Base-by-base conservation (phyloP, 2,888 invertebrate genomes). In the Calameuta filiformis region DNA sequence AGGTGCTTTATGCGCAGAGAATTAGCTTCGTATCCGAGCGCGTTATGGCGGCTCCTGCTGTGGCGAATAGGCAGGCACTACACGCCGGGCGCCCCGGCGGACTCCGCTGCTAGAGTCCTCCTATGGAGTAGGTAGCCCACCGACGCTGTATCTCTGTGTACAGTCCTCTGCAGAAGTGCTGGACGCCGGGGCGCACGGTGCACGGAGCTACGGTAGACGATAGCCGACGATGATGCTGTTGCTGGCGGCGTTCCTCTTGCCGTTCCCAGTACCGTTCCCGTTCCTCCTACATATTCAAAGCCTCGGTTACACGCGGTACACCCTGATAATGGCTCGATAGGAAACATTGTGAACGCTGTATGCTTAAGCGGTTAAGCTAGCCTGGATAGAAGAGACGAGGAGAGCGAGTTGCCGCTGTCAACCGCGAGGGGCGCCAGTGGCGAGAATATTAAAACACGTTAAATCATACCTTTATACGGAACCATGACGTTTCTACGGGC, bases 1-100 rank as follows among this genome's bases (percentile, higher is more conserved):
- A 78, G 81, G 80, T 82, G 81, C 79, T 83, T 83, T 82, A 83
- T 81, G 80, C 79, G 75, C 79, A 69, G 79, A 78, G 79, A 80
- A 82, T 83, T 81, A 83, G 77, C 80, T 79, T 79, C 77, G 76
- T 79, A 81, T 79, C 68, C 78, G 31, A 34, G 75, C 74, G 68
- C 77, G 78, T 81, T 78, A 77, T 76, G 75, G 69, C 75, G 76
- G 37, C 74, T 34, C 74, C 34, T n/a, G 33, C 75, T 77, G 56
- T 68, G 56, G 73, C 77, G 77, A 33, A 71, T 68, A 75, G 73
- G 77, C 35, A 37, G 75, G 33, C 2, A 71, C 37, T 73, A 69
- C 79, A 23, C 79, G 23, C 56, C 23, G 9, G 9, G 23, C 0
- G 56, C 56, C 56, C 23, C 23, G 23, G 23, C 56, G 56, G 23